Base-by-base conservation (phyloP, 1,140 invertebrate species). In the Dendrolimus punctatus region DNA sequence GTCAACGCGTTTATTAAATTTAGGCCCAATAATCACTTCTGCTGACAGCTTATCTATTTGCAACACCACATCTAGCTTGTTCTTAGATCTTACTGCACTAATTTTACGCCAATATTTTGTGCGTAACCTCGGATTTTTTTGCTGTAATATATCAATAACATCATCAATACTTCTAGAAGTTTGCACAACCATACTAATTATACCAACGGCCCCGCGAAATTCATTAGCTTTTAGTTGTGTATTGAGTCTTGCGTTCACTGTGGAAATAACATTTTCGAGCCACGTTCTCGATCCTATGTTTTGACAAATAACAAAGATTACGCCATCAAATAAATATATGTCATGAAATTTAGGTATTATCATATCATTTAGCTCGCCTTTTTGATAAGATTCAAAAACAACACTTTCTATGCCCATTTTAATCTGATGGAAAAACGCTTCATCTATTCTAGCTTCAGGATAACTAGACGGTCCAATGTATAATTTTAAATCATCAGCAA, bases 31-130 rank as follows among this genome's bases (percentile, higher is more conserved):
- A 5, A 85, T 85, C 6, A 83, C 70, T 59, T 77, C 71, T 6
- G 82, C 82, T 5, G 79, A 83, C 0, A 83, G 52, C 49, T 82
- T 80, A 50, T 85, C 82, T 2, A 85, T 85, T 57, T 85, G 82
- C 42, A 85, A 41, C 0, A 80, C 76, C 1, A 74, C 72, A 9
- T 85, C 76, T 7, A 82, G 46, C 53, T 76, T 80, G 6, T 53
- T 63, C 6, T 65, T 62, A 0, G 64, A 62, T 38, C 63, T 55
- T 5, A 76, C 76, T 0, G 66, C 69, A 39, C 73, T 80, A n/a
- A 80, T 85, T 55, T 64, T 75, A 5, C 80, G 67, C 82, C 82
- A 85, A 64, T 69, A 85, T 42, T 76, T 82, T 0, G 82, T 80
- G 1, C 82, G 55, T 36, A 85, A 49, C 59, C 82, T 76, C 0